These are phyloP conservation scores for Drosophila leonis DNA, from an alignment of 2,888 invertebrate genomes.

Conservation along the genomic window DNA sequence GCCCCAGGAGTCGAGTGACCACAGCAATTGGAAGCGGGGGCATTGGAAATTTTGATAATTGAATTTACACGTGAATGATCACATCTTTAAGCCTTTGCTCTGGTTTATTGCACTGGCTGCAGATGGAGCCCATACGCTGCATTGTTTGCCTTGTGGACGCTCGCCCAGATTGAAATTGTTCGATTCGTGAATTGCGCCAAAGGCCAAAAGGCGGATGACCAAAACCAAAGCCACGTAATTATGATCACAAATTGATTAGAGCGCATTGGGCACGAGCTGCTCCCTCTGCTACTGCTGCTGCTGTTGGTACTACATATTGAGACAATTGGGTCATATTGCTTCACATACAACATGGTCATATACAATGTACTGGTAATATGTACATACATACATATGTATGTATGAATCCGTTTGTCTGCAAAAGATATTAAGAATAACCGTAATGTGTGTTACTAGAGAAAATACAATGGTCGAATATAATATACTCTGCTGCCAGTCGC, in stretches of 20 bases:
- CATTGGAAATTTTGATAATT: constrained; percentile 82
- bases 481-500: background rate
- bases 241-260: constrained; percentile 76
- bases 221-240: constrained; percentile 64
- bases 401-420: background rate
- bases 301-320: background rate
- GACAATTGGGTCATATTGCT: constrained; percentile 11
- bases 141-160: constrained; percentile 27
- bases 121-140: constrained; percentile 8
- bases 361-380: background rate
- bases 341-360: background rate
- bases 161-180: constrained; percentile 56
- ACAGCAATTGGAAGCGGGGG: constrained; percentile 25
- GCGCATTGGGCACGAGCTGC: constrained; percentile 15
- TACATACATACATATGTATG: too few relatives aligned
- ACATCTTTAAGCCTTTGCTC: constrained; percentile 75
- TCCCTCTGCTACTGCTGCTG: background rate
- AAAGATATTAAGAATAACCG: background rate
- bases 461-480: background rate
- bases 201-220: constrained; percentile 42
- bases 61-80: constrained; percentile 84
- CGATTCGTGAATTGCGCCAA: constrained; percentile 46
- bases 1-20: constrained; percentile 40
- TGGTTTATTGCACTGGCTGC: constrained; percentile 42
- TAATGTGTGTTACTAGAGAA: background rate